Evolutionary conservation across 1,140 invertebrate genomes (phyloP).

Genomic region (Notospermus geniculatus): DNA sequence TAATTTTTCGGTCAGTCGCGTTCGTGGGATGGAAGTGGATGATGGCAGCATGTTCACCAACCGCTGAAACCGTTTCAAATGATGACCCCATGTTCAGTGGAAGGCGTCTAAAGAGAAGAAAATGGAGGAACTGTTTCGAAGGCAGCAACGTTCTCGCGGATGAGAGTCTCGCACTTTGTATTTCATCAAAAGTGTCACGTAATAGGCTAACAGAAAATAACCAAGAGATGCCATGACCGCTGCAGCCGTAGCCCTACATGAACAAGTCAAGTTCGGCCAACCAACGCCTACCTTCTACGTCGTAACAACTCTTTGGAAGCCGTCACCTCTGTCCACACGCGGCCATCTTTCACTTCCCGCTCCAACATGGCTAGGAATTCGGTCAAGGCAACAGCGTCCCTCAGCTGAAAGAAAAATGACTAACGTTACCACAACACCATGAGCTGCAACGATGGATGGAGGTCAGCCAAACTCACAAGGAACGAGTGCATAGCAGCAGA

Average conservation of each 20-base stretch:
- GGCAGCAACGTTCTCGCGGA: no score
- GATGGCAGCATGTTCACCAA: slow-evolving; percentile 87
- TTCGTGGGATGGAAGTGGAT: slow-evolving; percentile 77
- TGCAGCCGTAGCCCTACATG: neutral
- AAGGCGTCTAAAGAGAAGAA: slow-evolving; percentile 53
- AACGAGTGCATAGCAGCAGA: no score
- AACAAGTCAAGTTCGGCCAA: slow-evolving; percentile 21
- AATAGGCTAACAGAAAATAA: no score
- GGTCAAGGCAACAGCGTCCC: slow-evolving; percentile 83
- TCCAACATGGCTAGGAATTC: slow-evolving; percentile 93
- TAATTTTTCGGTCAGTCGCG: slow-evolving; percentile 71
- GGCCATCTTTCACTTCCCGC: slow-evolving; percentile 64
- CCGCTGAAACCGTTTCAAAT: slow-evolving; percentile 86
- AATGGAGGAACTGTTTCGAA: no score
- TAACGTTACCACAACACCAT: no score
- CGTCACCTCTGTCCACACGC: slow-evolving; percentile 72
- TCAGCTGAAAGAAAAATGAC: no score
- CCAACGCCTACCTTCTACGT: slow-evolving; percentile 76
- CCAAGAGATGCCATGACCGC: no score
- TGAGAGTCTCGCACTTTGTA: no score
- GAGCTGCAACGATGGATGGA: no score
- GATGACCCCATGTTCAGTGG: slow-evolving; percentile 79
- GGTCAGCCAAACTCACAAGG: no score
- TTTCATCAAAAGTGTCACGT: no score
- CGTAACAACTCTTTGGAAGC: slow-evolving; percentile 76